Conservation (phyloP, 2,888 invertebrate species). For the Drosophila anceps region DNA sequence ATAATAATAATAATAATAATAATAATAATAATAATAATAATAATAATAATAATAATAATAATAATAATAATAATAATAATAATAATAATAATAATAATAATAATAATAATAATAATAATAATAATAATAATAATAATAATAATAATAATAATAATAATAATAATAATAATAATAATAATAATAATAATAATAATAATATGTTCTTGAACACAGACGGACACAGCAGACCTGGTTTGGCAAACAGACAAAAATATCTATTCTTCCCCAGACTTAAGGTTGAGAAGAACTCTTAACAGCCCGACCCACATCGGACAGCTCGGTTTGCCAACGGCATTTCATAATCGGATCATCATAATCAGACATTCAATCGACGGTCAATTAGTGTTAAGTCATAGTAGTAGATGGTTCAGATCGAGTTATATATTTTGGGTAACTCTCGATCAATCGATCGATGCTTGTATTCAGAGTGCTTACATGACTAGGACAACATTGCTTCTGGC, state of each 20-base stretch:
- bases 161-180: too few species aligned
- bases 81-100: too few species aligned
- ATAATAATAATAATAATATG: neutral
- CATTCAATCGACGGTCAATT: neutral
- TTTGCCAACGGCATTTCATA: too few species aligned
- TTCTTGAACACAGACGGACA: neutral
- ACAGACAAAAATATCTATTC: neutral
- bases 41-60: too few species aligned
- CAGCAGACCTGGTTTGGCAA: neutral
- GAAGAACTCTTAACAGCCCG: too few species aligned
- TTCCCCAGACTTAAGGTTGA: neutral
- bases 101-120: too few species aligned
- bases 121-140: too few species aligned
- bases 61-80: too few species aligned
- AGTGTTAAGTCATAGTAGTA: neutral
- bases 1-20: too few species aligned
- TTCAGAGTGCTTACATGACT: conserved; percentile 14
- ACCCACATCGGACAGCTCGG: neutral
- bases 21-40: too few species aligned
- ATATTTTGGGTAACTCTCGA: neutral
- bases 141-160: too few species aligned
- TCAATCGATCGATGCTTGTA: neutral
- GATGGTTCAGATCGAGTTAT: neutral
- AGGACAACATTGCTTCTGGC: neutral
- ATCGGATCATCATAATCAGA: neutral